These are phyloP conservation scores for Daubentonia madagascariensis DNA, from an alignment of 2,113 vertebrate genomes.

Conservation along the genomic window DNA sequence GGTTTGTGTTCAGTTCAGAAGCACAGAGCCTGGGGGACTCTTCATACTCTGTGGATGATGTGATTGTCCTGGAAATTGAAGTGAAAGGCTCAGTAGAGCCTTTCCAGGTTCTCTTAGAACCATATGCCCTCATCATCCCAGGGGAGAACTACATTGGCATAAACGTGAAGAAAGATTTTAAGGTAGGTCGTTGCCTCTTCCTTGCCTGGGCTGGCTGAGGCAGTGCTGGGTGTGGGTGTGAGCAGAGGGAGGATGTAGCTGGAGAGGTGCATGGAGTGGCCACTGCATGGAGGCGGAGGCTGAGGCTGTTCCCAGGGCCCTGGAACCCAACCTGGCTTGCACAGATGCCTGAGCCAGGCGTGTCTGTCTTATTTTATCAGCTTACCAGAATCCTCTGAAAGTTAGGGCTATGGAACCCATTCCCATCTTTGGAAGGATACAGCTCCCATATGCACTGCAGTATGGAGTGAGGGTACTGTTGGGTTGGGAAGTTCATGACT, in stretches of 20 bases:
- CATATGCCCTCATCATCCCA: slow-evolving; percentile 89
- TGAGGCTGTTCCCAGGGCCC: background rate
- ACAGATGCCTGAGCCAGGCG: background rate
- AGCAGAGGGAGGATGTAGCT: rapidly evolving
- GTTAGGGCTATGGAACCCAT: too few relatives aligned
- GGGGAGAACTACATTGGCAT: slow-evolving; percentile 88
- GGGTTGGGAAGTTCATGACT: background rate
- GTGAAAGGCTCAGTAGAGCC: slow-evolving; percentile 90
- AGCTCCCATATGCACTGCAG: background rate
- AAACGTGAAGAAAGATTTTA: slow-evolving; percentile 86
- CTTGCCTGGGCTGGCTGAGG: background rate
- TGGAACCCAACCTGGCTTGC: background rate
- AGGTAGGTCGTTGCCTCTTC: slow-evolving; percentile 79
- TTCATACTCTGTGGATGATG: slow-evolving; percentile 73
- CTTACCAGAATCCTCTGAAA: background rate
- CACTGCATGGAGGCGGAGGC: background rate
- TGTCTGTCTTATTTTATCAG: background rate
- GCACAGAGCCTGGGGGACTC: background rate
- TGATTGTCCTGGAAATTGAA: slow-evolving; percentile 90
- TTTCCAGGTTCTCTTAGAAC: slow-evolving; percentile 89
- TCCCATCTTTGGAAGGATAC: background rate
- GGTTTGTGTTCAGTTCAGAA: slow-evolving; percentile 69
- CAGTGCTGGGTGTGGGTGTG: rapidly evolving
- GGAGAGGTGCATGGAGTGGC: rapidly evolving
- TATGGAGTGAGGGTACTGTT: background rate